Percentiles rank a stretch among this genome's conserved stretches.
Evolutionary conservation across 2,113 vertebrate genomes (phyloP).

Genomic region (Dolichotis patagonum): DNA sequence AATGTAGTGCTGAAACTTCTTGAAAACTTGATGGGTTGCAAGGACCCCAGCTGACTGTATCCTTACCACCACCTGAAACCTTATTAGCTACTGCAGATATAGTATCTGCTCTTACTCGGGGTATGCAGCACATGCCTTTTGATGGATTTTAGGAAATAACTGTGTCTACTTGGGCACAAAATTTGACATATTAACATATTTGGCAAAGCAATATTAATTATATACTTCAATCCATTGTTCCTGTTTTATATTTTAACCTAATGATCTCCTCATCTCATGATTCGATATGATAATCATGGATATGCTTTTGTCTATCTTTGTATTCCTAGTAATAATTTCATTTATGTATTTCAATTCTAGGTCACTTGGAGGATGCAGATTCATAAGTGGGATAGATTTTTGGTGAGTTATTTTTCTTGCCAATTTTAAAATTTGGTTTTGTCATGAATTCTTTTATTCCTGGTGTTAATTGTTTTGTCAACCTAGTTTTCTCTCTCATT

Average conservation of each 20-base stretch:
- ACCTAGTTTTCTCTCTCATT: not conserved
- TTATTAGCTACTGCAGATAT: constrained; percentile 92
- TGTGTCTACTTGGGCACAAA: not conserved
- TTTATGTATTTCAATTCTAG: not conserved
- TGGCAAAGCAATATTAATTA: not conserved
- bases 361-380: not conserved
- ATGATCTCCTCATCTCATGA: not conserved
- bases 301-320: not conserved
- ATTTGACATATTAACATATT: not conserved
- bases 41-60: constrained; percentile 92
- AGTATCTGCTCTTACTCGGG: constrained; percentile 92
- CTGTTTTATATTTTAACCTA: not conserved
- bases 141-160: not conserved
- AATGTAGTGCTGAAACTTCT: constrained; percentile 97
- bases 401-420: not conserved
- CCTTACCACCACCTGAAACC: constrained; percentile 96
- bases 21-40: constrained; percentile 96
- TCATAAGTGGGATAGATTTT: not conserved
- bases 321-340: not conserved
- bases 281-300: not conserved
- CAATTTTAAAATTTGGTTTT: not conserved
- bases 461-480: not conserved
- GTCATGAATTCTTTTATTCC: not conserved
- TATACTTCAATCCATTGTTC: not conserved
- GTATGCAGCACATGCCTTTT: constrained; percentile 92